Percentiles rank a stretch among this genome's conserved stretches.
Conservation (phyloP, 2,888 invertebrate genomes). For the Xylota segnis region DNA sequence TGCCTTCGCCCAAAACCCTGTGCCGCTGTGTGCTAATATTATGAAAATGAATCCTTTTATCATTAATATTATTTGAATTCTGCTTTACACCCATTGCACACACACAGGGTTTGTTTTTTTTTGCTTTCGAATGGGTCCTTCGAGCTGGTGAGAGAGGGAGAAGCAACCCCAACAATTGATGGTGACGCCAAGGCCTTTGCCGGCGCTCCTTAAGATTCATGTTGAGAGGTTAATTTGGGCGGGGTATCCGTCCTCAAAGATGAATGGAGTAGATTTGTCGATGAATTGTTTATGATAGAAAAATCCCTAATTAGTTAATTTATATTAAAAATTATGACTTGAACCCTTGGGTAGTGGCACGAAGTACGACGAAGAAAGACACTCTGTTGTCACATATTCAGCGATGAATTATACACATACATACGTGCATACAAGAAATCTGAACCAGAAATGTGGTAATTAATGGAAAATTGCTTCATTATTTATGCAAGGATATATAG, state of each 20-base stretch:
- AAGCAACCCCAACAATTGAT: slow-evolving; percentile 34
- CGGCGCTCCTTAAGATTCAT: slow-evolving; percentile 46
- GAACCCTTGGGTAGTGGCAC: slow-evolving; percentile 37
- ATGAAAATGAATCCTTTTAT: slow-evolving; percentile 72
- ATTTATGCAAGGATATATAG: slow-evolving; percentile 77
- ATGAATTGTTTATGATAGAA: slow-evolving; percentile 75
- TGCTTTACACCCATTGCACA: slow-evolving; percentile 35
- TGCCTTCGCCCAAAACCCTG: too few species aligned
- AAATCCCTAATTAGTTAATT: slow-evolving; percentile 75
- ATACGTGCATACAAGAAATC: slow-evolving; percentile 47
- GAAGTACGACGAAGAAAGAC: slow-evolving; percentile 20
- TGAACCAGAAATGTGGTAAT: slow-evolving; percentile 77
- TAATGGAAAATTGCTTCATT: slow-evolving; percentile 78
- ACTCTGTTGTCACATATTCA: slow-evolving; percentile 59
- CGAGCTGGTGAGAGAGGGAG: slow-evolving; percentile 14
- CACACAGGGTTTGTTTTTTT: slow-evolving; percentile 32
- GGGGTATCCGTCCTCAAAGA: slow-evolving; percentile 39
- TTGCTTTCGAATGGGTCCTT: slow-evolving; percentile 56
- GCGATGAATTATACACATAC: slow-evolving; percentile 55
- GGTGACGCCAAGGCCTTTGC: too few species aligned
- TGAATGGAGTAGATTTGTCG: slow-evolving; percentile 56
- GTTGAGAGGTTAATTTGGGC: slow-evolving; percentile 49
- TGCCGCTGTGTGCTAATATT: slow-evolving; percentile 50
- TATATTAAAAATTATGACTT: slow-evolving; percentile 75
- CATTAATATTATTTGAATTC: slow-evolving; percentile 72